Percentiles rank a stretch among this genome's conserved stretches.
Conservation (phyloP, 2,113 vertebrate species). For the Camelus dromedarius region DNA sequence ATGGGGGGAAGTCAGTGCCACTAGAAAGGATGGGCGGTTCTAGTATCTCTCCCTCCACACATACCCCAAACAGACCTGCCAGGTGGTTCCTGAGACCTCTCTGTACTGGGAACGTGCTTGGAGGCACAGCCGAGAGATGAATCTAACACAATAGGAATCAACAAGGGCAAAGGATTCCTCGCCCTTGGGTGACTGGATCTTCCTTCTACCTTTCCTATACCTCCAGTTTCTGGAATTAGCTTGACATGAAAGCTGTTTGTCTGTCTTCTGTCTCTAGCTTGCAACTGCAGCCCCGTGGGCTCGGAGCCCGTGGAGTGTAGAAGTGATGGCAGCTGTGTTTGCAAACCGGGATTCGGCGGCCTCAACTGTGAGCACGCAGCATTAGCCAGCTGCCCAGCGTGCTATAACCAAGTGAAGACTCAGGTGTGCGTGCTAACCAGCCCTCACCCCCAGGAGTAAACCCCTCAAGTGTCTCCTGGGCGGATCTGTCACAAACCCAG, state of each 20-base stretch:
- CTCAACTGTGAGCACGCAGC: slow-evolving; percentile 86
- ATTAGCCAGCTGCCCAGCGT: slow-evolving; percentile 89
- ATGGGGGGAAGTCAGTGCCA: not conserved
- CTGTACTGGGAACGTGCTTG: not conserved
- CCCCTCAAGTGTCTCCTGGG: not conserved
- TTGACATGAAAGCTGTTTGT: not conserved
- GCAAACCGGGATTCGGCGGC: slow-evolving; percentile 92
- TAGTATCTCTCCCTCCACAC: not conserved
- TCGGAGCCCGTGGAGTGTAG: slow-evolving; percentile 88
- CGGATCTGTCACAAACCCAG: not conserved
- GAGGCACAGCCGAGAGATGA: not conserved
- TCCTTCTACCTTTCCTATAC: not conserved
- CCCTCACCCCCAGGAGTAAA: not conserved
- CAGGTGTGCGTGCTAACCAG: slow-evolving; percentile 85
- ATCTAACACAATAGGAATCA: not conserved
- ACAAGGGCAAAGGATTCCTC: not conserved
- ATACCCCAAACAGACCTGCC: not conserved
- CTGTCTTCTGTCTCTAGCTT: slow-evolving; percentile 86
- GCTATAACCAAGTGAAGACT: slow-evolving; percentile 91
- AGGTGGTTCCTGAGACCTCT: not conserved
- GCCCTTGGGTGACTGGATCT: not conserved
- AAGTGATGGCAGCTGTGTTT: slow-evolving; percentile 90
- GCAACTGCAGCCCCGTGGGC: slow-evolving; percentile 88
- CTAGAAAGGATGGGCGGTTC: not conserved
- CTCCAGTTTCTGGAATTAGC: not conserved